Evolutionary conservation across 1,140 invertebrate genomes (phyloP), one percentile per base, ranked within the genome.

Genomic region (Drosophila grimshawi): DNA sequence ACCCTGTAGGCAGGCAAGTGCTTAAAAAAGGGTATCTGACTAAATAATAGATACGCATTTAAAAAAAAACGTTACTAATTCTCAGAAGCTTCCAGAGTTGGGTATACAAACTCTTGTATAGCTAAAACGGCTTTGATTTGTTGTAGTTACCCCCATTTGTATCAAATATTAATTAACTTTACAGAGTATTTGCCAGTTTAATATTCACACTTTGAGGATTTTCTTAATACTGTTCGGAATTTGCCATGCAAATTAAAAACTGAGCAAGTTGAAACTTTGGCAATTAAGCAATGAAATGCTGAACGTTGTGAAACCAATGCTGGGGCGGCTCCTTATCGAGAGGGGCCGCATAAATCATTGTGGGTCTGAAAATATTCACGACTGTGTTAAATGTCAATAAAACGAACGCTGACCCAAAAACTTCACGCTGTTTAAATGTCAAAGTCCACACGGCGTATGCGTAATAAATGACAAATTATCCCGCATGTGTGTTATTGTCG

Each of bases 321-420:
- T 71, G 37, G 27, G 48, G 33, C 35, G 2, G 5, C 2, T 6
- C 7, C 45, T 48, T 10, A 51, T 2, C 30, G 35, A 37, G 2
- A n/a, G 57, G 10, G 32, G 59, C n/a, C 32, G 41, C 52, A 75
- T 70, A 75, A 75, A 70, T 75, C 67, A 70, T 56, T 32, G 48
- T 30, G 57, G 51, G 55, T 37, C 37, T 51, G 45, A 68, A 62
- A 37, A 60, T 60, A 37, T 66, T 66, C 27, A 37, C 65, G 70
- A 72, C 61, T 80, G 69, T 80, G 83, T 77, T 86, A 83, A 86
- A 71, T 88, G 83, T 80, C 83, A 78, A 88, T 89, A 80, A 88
- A 88, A 82, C 62, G 63, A 57, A 67, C 60, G 41, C 45, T 52
- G 60, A 62, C 64, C 67, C 52, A 39, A 65, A 72, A 63, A 73